Conservation (phyloP, 2,888 invertebrate genomes). For the Marronus borbonicus region DNA sequence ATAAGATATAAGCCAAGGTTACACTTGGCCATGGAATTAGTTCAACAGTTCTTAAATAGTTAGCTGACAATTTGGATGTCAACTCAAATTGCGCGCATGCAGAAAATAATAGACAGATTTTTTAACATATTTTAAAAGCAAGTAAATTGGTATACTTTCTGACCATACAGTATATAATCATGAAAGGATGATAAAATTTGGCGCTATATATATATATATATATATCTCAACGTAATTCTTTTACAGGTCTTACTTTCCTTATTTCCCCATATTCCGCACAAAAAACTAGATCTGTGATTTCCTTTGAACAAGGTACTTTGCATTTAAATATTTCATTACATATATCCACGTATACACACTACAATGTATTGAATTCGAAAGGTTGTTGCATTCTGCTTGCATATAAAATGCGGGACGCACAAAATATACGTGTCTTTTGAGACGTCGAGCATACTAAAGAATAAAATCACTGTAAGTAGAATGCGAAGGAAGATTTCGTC, state of each 20-base stretch:
- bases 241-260: neutral
- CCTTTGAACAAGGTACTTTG: no score
- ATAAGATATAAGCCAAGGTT: no score
- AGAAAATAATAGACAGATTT: no score
- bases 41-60: no score
- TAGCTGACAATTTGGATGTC: no score
- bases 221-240: neutral
- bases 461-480: neutral
- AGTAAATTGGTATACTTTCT: no score
- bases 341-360: neutral
- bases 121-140: no score
- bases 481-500: neutral
- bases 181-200: no score
- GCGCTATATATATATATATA: no score
- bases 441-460: neutral
- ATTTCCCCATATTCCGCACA: neutral
- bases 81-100: no score
- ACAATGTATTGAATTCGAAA: neutral
- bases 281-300: neutral
- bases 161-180: no score
- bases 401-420: slow-evolving; percentile 3
- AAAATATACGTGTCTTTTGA: neutral
- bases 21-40: no score
- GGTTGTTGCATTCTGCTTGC: neutral
- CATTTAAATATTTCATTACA: neutral